Conservation (phyloP, 1,140 invertebrate genomes). For the Pomacea maculata region DNA sequence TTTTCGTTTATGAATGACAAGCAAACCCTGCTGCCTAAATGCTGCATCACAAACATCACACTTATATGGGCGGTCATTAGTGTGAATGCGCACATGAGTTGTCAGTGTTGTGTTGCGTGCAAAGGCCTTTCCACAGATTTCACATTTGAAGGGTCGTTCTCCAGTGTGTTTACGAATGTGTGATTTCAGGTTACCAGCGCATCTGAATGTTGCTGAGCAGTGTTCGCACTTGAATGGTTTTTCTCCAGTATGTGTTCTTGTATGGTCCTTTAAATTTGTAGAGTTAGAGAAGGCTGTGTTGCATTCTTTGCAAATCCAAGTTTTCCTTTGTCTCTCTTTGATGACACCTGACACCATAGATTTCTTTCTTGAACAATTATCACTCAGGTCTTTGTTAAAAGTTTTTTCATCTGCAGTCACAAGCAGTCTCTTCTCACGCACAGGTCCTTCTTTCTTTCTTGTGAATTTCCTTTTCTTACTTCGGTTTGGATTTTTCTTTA, state of each 20-base stretch:
- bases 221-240: conserved; percentile 13
- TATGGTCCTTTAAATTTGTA: no score
- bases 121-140: conserved; percentile 58
- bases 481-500: no score
- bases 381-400: no score
- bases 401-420: no score
- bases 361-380: no score
- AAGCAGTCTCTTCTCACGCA: no score
- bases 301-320: no score
- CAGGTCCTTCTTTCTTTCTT: no score
- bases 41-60: conserved; percentile 23
- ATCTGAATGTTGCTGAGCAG: conserved; percentile 6
- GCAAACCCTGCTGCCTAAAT: conserved; percentile 15
- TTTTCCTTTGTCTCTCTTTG: no score
- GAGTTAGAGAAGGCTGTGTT: no score
- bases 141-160: conserved; percentile 71
- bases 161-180: conserved; percentile 73
- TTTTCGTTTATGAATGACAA: conserved; percentile 14
- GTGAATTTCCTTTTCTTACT: no score
- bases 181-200: not conserved
- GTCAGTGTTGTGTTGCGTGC: conserved; percentile 19
- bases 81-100: conserved; percentile 21
- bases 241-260: not conserved
- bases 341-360: no score
- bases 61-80: conserved; percentile 19